Evolutionary conservation across 2,113 vertebrate genomes (phyloP), one percentile per base, ranked within the genome.

Genomic region (Mustelus asterias): DNA sequence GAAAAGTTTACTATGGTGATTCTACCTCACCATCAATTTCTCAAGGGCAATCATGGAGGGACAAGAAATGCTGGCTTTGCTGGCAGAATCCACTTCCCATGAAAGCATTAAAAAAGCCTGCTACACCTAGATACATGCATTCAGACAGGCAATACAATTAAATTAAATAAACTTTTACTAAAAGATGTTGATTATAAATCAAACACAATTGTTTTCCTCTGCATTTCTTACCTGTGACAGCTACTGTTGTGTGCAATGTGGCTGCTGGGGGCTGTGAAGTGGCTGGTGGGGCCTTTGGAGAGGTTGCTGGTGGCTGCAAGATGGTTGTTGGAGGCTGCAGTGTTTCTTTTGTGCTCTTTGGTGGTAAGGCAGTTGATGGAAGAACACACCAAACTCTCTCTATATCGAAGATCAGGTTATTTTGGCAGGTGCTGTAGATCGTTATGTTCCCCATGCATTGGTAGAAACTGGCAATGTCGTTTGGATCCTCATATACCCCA

Each of bases 341-440:
- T 70, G 41, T 13, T 72, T 41, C 41, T 26, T 65, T 26, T 37
- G 41, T 48, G n/a, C 29, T 70, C 41, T 26, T 22, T 11, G 41
- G 41, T 48, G 93, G 93, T 44, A 44, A 11, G 1, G 24, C 10
- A 29, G 94, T 95, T 29, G 37, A 0, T 24, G 65, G 94, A 9
- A 6, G 14, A 29, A 95, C n/a, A 11, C 94, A 95, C 67, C 67
- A 95, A 0, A 10, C 5, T 22, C 3, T 54, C 24, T 5, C 11
- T 65, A 37, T 37, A 26, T 95, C 69, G 24, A 95, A 95, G 67
- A 95, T 95, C 41, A 70, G 69, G 44, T 76, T 33, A 16, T 14
- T 72, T 48, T 95, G 94, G 44, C 94, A 95, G 41, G 69, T 95
- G 44, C 94, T 95, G 41, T 72, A 95, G 94, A 95, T 54, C 1